Evolutionary conservation across 2,797 vertebrate genomes (phyloP), one percentile per base, ranked within the genome.

Genomic region (Phrynocephalus vlangalii): DNA sequence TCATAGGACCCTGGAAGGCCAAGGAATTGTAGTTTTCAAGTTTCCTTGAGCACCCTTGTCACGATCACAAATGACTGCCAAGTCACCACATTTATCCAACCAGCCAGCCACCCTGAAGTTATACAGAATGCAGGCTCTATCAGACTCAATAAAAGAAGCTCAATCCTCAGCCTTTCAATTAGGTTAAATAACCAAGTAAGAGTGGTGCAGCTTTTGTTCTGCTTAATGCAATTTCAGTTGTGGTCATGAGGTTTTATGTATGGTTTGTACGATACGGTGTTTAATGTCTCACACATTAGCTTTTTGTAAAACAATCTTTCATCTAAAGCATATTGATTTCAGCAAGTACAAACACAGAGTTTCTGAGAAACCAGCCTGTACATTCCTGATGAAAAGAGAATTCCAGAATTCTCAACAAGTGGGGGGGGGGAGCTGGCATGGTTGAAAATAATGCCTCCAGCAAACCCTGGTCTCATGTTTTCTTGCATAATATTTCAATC

Each of bases 271-370:
- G 80, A 84, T 88, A 91, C 84, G 88, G 80, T 87, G 93, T 93
- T 95, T 94, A 95, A 93, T 91, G 88, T 92, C 92, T 93, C 91
- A 91, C 90, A 92, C 88, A 68, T 92, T 95, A 94, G 67, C 83
- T 91, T 89, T 94, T 92, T 76, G 94, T 63, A 94, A 71, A 84
- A 92, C 86, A 93, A 86, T 79, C 88, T 94, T 91, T 95, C 87
- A 83, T 86, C 84, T 85, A 79, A 70, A 76, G 33, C 75, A 0
- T 88, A 92, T 93, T 86, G 86, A 93, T 94, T 95, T 89, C 89
- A 91, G 88, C 88, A 67, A 87, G 89, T 83, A 83, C 75, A 89
- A 84, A 89, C 0, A 2, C 80, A 44, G 48, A 79, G 72, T 15
- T 86, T 77, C 80, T 87, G 83, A 88, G 67, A 30, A 68, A 48